A percentile compares a stretch with the other conserved stretches of the same genome.
These are phyloP conservation scores for Osmoderma eremita DNA, from an alignment of 2,888 invertebrate genomes.

Conservation along the genomic window DNA sequence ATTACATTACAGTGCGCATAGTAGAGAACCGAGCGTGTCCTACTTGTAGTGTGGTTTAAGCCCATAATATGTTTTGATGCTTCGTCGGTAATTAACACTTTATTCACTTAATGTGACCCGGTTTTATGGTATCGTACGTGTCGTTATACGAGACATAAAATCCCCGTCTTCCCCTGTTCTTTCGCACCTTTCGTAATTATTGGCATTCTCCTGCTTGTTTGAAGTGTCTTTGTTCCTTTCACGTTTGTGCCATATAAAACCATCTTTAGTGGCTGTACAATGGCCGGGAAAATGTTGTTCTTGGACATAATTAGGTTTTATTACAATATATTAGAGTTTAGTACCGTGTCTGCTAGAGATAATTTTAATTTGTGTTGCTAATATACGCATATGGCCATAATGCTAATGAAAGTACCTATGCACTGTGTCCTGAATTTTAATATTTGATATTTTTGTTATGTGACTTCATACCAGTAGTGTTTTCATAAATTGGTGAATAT, in stretches of 20 bases:
- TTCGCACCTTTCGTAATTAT: neutral
- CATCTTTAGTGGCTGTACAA: neutral
- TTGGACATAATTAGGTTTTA: neutral
- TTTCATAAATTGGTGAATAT: too few relatives aligned
- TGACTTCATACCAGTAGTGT: too few relatives aligned
- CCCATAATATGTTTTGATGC: slow-evolving; percentile 8
- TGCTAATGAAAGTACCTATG: too few relatives aligned
- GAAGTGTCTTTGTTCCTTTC: neutral
- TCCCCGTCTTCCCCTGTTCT: neutral
- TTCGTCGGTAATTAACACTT: slow-evolving; percentile 1
- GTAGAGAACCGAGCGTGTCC: too few relatives aligned
- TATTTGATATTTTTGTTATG: too few relatives aligned
- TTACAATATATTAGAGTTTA: neutral
- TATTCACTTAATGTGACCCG: slow-evolving; percentile 1
- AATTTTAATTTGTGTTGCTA: too few relatives aligned
- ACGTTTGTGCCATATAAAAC: neutral
- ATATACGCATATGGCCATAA: too few relatives aligned
- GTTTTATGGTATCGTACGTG: neutral
- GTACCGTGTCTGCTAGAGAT: too few relatives aligned
- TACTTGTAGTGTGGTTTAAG: too few relatives aligned
- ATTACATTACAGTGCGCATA: too few relatives aligned
- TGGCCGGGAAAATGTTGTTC: neutral
- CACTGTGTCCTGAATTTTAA: too few relatives aligned
- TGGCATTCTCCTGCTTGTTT: neutral
- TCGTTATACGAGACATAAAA: slow-evolving; percentile 12